Base-by-base conservation (phyloP, 2,888 invertebrate genomes). In the Schizotus pectinicornis region DNA sequence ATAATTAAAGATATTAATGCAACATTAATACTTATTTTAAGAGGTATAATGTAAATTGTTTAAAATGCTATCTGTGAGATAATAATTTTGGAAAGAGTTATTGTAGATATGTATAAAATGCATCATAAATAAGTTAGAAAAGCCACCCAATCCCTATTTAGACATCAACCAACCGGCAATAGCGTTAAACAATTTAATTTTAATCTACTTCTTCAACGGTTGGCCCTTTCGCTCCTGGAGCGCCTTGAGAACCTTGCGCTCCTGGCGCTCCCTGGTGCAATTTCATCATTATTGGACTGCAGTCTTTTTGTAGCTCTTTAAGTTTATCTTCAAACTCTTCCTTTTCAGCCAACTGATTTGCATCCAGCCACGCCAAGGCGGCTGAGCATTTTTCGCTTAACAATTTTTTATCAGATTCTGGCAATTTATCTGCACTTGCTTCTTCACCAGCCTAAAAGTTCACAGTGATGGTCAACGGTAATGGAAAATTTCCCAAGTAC, bases 271-370 rank as follows among this genome's bases (percentile, higher is more conserved):
- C 82, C 46, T 88, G 89, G 67, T 92, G 92, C n/a, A 94, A 79
- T 73, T 92, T 93, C 75, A 90, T 85, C 88, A 95, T 94, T 38
- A 91, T 83, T 0, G 94, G 91, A 47, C 87, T 85, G 73, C 92
- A 92, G 11, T 88, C 85, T 11, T 82, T 83, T 75, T 94, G 92
- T 12, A 91, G 81, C 47, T 90, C 88, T 72, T 91, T 88, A 67
- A 94, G 79, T 70, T 88, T 90, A 65, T 88, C 85, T 48, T 94
- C 92, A 65, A 88, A 87, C 67, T 94, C 93, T 6, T 87, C 87
- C 68, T 88, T 89, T 48, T 90, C 88, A 5, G 94, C 94, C 39
- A 92, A 80, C 1, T 86, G 84, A 36, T 57, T 57, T 1, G 81
- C 79, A 68, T 95, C 95, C 34, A 95, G 79, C 95, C 95, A 95